These are phyloP conservation scores for Dicentrarchus labrax DNA, from an alignment of 2,113 vertebrate species.

Conservation along the genomic window DNA sequence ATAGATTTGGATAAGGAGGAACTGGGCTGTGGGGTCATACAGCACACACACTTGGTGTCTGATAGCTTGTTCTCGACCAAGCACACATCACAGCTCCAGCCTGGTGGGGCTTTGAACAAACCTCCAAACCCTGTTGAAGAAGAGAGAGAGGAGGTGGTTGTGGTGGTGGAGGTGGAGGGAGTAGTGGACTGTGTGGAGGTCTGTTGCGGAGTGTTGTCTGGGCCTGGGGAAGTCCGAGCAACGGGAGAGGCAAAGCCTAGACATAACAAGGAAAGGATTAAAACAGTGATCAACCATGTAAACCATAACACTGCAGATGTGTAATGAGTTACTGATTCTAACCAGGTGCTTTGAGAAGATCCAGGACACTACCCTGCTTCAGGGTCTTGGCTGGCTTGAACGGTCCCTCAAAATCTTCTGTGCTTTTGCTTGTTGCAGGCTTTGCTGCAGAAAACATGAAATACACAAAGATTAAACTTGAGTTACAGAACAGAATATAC, in stretches of 20 bases:
- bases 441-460: slow-evolving; percentile 66
- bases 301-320: not conserved
- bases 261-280: not conserved
- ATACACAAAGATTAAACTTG: not conserved
- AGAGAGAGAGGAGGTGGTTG: slow-evolving; percentile 68
- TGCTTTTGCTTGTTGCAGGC: slow-evolving; percentile 77
- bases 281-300: slow-evolving; percentile 3
- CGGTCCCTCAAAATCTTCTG: slow-evolving; percentile 87
- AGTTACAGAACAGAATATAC: not conserved
- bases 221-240: slow-evolving; percentile 59
- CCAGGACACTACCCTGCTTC: slow-evolving; percentile 96
- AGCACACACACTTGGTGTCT: slow-evolving; percentile 89
- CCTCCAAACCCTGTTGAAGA: slow-evolving; percentile 82
- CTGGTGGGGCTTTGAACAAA: slow-evolving; percentile 83
- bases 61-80: slow-evolving; percentile 87
- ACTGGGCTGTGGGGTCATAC: slow-evolving; percentile 81
- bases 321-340: slow-evolving; percentile 54
- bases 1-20: slow-evolving; percentile 69
- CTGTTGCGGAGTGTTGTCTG: slow-evolving; percentile 76
- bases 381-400: slow-evolving; percentile 91
- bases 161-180: slow-evolving; percentile 67
- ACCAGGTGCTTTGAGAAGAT: slow-evolving; percentile 94
- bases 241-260: slow-evolving; percentile 87
- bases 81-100: slow-evolving; percentile 87
- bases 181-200: slow-evolving; percentile 62